Conservation (phyloP, 2,113 vertebrate genomes). For the Alaudala cheleensis region DNA sequence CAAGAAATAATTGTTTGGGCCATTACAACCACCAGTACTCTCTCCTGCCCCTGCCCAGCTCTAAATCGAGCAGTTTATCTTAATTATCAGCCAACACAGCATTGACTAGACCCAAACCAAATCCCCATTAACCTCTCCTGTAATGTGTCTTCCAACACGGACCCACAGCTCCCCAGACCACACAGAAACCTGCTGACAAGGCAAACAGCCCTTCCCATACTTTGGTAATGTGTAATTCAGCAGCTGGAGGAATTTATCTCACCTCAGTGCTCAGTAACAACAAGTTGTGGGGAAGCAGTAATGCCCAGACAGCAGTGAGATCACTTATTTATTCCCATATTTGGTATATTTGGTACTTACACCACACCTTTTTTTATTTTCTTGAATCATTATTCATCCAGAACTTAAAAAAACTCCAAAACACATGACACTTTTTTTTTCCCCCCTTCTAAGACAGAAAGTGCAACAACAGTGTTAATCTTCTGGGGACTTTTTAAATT, state of each 20-base stretch:
- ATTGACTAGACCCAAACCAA: slow-evolving; percentile 36
- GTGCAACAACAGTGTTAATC: slow-evolving; percentile 11
- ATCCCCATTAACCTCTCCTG: slow-evolving; percentile 42
- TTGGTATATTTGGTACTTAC: neutral
- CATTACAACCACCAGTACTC: slow-evolving; percentile 17
- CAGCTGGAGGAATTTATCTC: neutral
- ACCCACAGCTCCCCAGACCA: neutral
- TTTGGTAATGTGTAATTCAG: neutral
- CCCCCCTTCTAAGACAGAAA: neutral
- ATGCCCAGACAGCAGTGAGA: neutral
- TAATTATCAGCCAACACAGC: slow-evolving; percentile 51
- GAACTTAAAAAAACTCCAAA: neutral
- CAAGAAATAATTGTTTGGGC: slow-evolving; percentile 53
- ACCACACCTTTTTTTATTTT: neutral
- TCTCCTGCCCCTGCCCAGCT: neutral
- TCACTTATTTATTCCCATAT: neutral
- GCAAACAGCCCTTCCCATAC: neutral
- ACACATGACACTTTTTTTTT: rapidly evolving
- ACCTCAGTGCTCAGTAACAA: neutral
- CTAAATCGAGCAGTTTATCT: slow-evolving; percentile 64
- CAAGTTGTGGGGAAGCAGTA: too few relatives aligned
- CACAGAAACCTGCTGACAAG: neutral
- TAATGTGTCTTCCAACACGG: neutral
- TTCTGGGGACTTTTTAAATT: neutral
- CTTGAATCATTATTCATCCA: neutral